Evolutionary conservation across 2,797 vertebrate genomes (phyloP).

Genomic region (Urocyon cinereoargenteus): DNA sequence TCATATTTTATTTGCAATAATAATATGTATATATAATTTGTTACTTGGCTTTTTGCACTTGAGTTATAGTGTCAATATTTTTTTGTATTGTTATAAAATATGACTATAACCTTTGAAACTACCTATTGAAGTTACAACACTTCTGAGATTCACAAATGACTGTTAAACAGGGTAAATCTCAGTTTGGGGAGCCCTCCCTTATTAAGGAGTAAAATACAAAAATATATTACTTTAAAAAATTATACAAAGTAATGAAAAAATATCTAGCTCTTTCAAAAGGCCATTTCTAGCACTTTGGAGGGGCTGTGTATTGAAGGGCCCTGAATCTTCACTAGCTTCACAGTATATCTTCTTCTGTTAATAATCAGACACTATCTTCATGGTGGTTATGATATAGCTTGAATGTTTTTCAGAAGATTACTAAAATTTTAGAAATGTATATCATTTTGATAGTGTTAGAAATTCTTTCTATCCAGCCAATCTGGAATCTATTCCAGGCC

Average conservation of each 20-base stretch:
- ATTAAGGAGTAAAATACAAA: slow-evolving; percentile 18
- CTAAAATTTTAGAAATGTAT: slow-evolving; percentile 49
- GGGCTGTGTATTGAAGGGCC: not conserved
- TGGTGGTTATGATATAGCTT: not conserved
- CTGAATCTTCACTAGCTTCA: slow-evolving; percentile 28
- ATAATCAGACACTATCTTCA: slow-evolving; percentile 17
- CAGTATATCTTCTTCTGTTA: not conserved
- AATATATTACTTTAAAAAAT: not conserved
- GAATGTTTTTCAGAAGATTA: slow-evolving; percentile 45
- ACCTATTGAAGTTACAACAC: slow-evolving; percentile 11
- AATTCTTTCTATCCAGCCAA: not conserved
- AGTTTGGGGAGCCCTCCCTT: not conserved
- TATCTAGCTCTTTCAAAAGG: not conserved
- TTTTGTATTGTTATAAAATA: slow-evolving; percentile 24
- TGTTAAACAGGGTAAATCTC: not conserved
- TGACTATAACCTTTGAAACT: slow-evolving; percentile 46
- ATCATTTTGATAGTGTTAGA: slow-evolving; percentile 32
- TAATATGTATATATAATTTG: not conserved
- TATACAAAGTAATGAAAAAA: slow-evolving; percentile 26
- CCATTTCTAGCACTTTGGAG: not conserved
- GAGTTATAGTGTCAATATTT: slow-evolving; percentile 42
- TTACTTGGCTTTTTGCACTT: slow-evolving; percentile 38
- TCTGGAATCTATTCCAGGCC: slow-evolving; percentile 39
- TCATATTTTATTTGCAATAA: slow-evolving; percentile 45
- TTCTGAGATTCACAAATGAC: slow-evolving; percentile 38